phyloP scores from a whole-genome alignment of 2,888 invertebrate species.

The Heterodera filipjevi region DNA sequence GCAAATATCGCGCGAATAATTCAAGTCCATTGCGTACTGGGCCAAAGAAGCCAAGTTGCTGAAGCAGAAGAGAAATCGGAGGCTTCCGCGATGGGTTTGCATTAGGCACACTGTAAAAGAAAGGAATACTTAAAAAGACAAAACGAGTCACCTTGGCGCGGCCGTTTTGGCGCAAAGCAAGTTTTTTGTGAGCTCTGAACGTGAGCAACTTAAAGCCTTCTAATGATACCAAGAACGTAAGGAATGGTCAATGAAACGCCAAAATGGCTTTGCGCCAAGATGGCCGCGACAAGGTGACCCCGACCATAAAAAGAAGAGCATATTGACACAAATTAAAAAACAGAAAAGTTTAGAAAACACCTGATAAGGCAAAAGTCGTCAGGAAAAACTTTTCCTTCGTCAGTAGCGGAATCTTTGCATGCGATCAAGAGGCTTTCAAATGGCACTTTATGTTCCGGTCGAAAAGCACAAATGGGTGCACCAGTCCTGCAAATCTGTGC shows the following conservation, averaged over 20 bases:
- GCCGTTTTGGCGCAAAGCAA: too few relatives aligned
- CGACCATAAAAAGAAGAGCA: too few relatives aligned
- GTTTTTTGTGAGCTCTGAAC: too few relatives aligned
- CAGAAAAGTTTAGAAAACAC: too few relatives aligned
- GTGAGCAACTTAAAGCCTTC: too few relatives aligned
- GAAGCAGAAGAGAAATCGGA: slow-evolving; percentile 75
- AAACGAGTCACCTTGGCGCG: too few relatives aligned
- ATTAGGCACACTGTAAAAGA: slow-evolving; percentile 75
- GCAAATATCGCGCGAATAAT: slow-evolving; percentile 86
- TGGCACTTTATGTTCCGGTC: slow-evolving; percentile 78
- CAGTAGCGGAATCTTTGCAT: slow-evolving; percentile 48
- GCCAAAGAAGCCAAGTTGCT: slow-evolving; percentile 67
- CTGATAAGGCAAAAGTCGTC: slow-evolving; percentile 35
- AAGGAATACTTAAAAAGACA: too few relatives aligned
- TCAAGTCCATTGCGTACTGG: slow-evolving; percentile 73
- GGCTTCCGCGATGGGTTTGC: slow-evolving; percentile 94
- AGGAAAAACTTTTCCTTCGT: slow-evolving; percentile 26
- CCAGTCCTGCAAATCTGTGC: slow-evolving; percentile 68
- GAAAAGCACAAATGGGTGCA: slow-evolving; percentile 67
- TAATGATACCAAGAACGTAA: too few relatives aligned
- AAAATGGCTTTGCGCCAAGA: too few relatives aligned
- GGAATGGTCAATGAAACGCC: too few relatives aligned
- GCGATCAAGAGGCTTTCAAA: slow-evolving; percentile 81
- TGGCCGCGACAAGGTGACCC: too few relatives aligned
- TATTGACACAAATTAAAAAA: too few relatives aligned